A percentile compares a stretch with the other conserved stretches of the same genome.
These are phyloP conservation scores for Fukomys damarensis DNA, from an alignment of 2,113 vertebrate species.

Conservation along the genomic window DNA sequence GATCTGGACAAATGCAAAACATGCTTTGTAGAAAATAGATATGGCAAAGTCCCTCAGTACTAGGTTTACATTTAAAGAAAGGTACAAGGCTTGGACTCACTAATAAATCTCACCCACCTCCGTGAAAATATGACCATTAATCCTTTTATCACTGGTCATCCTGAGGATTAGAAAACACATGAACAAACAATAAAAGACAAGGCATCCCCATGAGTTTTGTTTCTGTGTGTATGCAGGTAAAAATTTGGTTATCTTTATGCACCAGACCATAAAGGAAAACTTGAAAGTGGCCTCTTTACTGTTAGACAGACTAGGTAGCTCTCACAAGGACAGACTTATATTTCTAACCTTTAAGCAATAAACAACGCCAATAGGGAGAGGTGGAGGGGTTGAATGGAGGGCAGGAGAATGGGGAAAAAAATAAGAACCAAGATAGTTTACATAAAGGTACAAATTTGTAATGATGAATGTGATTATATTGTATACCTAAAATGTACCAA, in stretches of 20 bases:
- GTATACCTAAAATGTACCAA: no score
- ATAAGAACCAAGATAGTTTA: no score
- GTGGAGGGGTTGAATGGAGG: no score
- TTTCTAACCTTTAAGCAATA: slow-evolving; percentile 21
- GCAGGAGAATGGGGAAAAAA: no score
- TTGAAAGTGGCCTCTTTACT: neutral
- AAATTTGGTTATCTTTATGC: neutral
- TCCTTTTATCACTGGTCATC: neutral
- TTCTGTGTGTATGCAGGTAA: neutral
- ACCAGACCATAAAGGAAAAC: slow-evolving; percentile 6
- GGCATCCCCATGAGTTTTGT: neutral
- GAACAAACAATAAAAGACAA: neutral
- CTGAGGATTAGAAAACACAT: neutral
- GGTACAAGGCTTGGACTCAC: neutral
- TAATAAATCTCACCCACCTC: neutral
- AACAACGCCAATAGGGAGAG: no score
- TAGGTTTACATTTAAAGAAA: slow-evolving; percentile 48
- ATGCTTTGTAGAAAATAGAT: slow-evolving; percentile 25
- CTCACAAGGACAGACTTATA: neutral
- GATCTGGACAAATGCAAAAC: slow-evolving; percentile 52
- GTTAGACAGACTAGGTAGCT: neutral
- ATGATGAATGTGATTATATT: no score
- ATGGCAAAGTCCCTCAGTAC: neutral
- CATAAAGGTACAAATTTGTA: no score
- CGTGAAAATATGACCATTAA: neutral